Base-by-base conservation (phyloP, 2,797 vertebrate species). In the Calcarius lapponicus region DNA sequence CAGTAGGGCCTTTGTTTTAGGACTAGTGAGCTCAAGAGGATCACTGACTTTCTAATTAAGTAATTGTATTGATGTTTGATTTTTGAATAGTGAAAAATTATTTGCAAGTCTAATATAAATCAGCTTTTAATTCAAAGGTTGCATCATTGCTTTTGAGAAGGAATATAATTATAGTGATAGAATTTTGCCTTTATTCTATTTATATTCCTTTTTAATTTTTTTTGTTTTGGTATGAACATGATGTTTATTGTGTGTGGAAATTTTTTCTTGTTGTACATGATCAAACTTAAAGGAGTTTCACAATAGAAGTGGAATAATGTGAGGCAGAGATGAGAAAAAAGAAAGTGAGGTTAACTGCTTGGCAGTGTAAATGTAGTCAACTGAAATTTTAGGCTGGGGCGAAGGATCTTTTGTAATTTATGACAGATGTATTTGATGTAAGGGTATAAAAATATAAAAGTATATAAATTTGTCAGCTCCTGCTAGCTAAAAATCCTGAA, bases 1-100 rank as follows among this genome's bases (percentile, higher is more conserved):
- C 79, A 96, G 70, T 89, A 86, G 65, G 48, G 66, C 88, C 81
- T 86, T 79, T 94, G 86, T 67, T 96, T 94, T 88, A 73, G 86
- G 56, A 86, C 51, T 60, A 66, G 47, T 74, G 64, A 95, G 60
- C 64, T 95, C 86, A 88, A 76, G 73, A 93, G 56, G 51, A 92
- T 93, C 82, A 43, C 60, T 93, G 88, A 80, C 74, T 89, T 96
- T 91, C 74, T 91, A 79, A 61, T 91, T 88, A 92, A 91, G 40
- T 71, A 65, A 88, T 93, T 83, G 64, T 88, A 85, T 76, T 94
- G 82, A 45, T 53, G 34, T 80, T 92, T 95, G 61, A 80, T 69
- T 88, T 91, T 84, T 93, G 36, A 75, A 73, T 48, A 60, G 32
- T 66, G 24, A 43, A 85, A 89, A 81, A 80, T 42, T 83, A 88